Evolutionary conservation across 2,888 invertebrate genomes (phyloP), one percentile per base, ranked within the genome.

Genomic region (Pandemis cinnamomeana): DNA sequence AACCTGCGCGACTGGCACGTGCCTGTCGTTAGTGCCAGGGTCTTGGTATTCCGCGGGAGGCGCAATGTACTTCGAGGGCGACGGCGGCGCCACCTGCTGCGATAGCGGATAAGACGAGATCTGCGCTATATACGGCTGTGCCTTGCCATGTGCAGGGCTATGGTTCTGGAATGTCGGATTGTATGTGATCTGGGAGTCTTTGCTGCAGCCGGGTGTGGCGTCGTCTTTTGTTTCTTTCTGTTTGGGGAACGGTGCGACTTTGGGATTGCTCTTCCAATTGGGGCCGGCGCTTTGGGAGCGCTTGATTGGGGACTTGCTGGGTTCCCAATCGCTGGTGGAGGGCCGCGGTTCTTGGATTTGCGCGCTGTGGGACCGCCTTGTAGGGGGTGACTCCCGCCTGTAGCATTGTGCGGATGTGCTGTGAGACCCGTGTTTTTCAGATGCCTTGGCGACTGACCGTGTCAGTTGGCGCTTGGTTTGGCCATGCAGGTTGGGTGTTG

Each of bases 141-240:
- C 91, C 8, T 93, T 93, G 0, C 90, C 86, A 79, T 94, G 94
- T 11, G 94, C 92, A 55, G 94, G 94, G 82, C 94, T 94, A 80
- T 94, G 93, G 2, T 91, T 93, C 85, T 94, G 94, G 92, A 94
- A 94, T 91, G 94, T 94, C 72, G 94, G 94, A 77, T 94, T 94
- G 77, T 87, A 94, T 2, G 94, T 94, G 66, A 94, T 91, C 79
- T 94, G 94, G 1, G 94, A 94, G 64, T 94, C 94, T 79, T 87
- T 90, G 76, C 84, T 86, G 58, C 87, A 83, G 13, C 83, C 86
- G 51, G 84, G 81, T 11, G 77, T 72, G 87, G 80, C 77, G 83
- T 67, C 80, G 79, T 87, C 86, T 89, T 79, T 86, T 91, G 76
- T 87, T 89, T 41, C 79, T 84, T 81, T 91, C 91, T 75, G 87